Percentiles rank a stretch among this genome's conserved stretches.
Evolutionary conservation across 2,113 vertebrate genomes (phyloP).

Genomic region (Blennius ocellaris): DNA sequence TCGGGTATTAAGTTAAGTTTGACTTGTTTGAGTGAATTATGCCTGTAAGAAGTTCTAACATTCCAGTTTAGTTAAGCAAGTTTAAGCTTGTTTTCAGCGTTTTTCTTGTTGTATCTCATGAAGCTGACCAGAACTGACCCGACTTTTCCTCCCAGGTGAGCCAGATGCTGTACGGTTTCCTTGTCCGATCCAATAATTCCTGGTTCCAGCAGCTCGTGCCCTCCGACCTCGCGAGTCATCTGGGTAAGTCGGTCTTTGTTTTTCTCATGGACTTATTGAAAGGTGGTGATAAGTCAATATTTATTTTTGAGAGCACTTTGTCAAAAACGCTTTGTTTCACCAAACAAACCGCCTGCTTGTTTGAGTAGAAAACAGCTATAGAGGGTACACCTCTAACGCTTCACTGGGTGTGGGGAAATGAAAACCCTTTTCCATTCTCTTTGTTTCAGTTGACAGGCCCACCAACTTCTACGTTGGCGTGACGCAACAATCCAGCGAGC

Average conservation of each 20-base stretch:
- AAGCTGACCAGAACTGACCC: background rate
- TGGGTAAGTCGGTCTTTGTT: slow-evolving; percentile 80
- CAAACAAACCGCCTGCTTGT: no score
- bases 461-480: slow-evolving; percentile 91
- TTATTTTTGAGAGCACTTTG: no score
- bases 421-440: background rate
- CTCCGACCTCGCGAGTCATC: slow-evolving; percentile 74
- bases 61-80: background rate
- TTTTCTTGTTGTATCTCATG: background rate
- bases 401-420: no score
- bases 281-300: background rate
- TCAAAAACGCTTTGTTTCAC: no score
- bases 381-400: no score
- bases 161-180: slow-evolving; percentile 90
- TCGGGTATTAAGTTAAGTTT: background rate
- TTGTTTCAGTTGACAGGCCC: slow-evolving; percentile 77
- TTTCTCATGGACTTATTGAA: background rate
- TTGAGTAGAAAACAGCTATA: no score
- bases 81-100: background rate
- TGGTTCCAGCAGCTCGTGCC: slow-evolving; percentile 91
- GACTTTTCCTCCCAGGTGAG: slow-evolving; percentile 83
- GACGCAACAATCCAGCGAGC: slow-evolving; percentile 60
- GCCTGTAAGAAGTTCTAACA: background rate
- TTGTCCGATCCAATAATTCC: slow-evolving; percentile 90
- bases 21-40: background rate